Evolutionary conservation across 2,888 invertebrate species (phyloP), one percentile per base, ranked within the genome.

Genomic region (Gordius sp.): DNA sequence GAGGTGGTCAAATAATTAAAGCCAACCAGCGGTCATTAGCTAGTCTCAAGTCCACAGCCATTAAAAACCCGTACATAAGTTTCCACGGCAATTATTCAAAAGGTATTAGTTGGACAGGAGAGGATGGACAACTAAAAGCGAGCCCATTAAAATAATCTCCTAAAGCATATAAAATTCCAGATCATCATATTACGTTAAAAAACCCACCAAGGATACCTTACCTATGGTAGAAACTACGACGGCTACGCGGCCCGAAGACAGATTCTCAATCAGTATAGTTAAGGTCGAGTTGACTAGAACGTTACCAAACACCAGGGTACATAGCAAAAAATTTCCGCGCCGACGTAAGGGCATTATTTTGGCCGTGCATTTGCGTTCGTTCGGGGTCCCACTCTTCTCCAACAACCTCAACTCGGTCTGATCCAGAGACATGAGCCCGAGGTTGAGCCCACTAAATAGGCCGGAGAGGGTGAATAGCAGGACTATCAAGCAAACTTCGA

Each of bases 201-300:
- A n/a, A n/a, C n/a, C n/a, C n/a, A n/a, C n/a, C n/a, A n/a, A n/a
- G n/a, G n/a, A n/a, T n/a, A n/a, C n/a, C n/a, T n/a, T n/a, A 25
- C 82, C 78, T 61, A 63, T 61, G 1, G 67, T 65, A 2, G 67
- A 64, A n/a, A 60, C 62, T 26, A 65, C 56, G 2, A 66, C 60
- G 2, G 67, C 67, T 13, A 66, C 41, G 2, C 61, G 53, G n/a
- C 66, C 66, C 1, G 85, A 83, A 0, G 87, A 87, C 63, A 97
- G 70, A 65, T 84, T 82, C 68, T 97, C 97, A 70, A 97, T 71
- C 26, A 97, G 70, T 66, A 97, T 89, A 1, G 97, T 91, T 66
- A 97, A 81, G 2, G 83, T 82, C n/a, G 86, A 84, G 72, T 97
- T 93, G 25, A 93, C 91, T 60, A 93, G 77, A 25, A 93, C 91